Percentiles rank a stretch among this genome's conserved stretches.
These are phyloP conservation scores for Lasiurus borealis DNA, from an alignment of 2,113 vertebrate species.

Conservation along the genomic window DNA sequence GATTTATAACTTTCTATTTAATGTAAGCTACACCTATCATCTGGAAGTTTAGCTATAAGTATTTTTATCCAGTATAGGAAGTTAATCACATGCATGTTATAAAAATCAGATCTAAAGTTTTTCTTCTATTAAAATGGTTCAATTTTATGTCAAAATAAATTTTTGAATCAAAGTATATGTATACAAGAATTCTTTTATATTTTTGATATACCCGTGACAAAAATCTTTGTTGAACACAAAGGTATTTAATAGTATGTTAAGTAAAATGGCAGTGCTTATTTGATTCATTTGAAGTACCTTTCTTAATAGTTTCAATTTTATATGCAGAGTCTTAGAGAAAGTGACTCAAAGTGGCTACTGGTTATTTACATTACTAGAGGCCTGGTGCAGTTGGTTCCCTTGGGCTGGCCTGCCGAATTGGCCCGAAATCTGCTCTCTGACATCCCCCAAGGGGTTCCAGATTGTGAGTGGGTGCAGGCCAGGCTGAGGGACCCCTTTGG, in stretches of 20 bases:
- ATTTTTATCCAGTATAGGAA: neutral
- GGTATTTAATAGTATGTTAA: constrained; percentile 2
- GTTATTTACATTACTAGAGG: neutral
- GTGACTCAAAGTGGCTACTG: neutral
- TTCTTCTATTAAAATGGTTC: neutral
- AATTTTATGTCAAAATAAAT: constrained; percentile 8
- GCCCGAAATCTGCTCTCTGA: no score
- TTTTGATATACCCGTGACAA: neutral
- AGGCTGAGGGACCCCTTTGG: no score
- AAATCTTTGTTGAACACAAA: constrained; percentile 22
- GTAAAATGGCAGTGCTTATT: neutral
- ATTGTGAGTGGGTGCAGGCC: no score
- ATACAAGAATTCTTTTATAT: neutral
- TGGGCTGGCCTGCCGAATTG: no score
- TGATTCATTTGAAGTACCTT: neutral
- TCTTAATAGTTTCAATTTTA: constrained; percentile 3
- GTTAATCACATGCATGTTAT: neutral
- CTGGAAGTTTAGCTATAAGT: neutral
- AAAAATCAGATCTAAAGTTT: constrained; percentile 13
- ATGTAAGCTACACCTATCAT: neutral
- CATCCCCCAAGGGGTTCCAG: no score
- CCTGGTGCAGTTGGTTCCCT: no score
- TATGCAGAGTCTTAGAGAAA: neutral
- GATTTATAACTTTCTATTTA: neutral
- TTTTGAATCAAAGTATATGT: neutral